Percentiles rank a stretch among this genome's conserved stretches.
These are phyloP conservation scores for Esox niger DNA, from an alignment of 2,113 vertebrate species.

Conservation along the genomic window DNA sequence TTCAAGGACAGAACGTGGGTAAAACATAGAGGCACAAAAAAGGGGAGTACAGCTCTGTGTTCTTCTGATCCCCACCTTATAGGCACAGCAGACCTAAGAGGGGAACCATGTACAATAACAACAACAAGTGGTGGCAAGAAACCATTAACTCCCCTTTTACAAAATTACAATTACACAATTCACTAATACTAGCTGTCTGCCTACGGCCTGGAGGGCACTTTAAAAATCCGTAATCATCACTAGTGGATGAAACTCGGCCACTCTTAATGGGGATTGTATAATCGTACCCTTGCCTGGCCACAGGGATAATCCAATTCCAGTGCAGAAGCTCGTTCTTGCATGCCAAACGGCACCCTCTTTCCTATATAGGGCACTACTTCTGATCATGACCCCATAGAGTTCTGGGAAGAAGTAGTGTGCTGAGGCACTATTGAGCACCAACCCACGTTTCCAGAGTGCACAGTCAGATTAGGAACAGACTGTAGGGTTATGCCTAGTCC, in stretches of 20 bases:
- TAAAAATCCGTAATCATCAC: conserved; percentile 27
- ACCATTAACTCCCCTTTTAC: conserved; percentile 15
- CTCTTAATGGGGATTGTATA: conserved; percentile 21
- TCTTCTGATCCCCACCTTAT: no score
- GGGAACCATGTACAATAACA: neutral
- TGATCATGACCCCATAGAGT: no score
- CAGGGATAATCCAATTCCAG: conserved; percentile 15
- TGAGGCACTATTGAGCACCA: neutral
- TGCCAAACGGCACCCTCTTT: no score
- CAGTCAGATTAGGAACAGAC: neutral
- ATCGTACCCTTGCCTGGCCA: neutral
- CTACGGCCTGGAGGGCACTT: neutral
- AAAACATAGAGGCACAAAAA: no score
- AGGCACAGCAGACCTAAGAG: neutral
- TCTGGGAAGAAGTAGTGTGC: no score
- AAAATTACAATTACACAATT: conserved; percentile 31
- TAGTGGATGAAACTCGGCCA: conserved; percentile 1
- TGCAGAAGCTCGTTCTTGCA: neutral
- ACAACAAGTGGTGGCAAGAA: conserved; percentile 5
- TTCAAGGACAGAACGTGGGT: no score
- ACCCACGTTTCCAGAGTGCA: neutral
- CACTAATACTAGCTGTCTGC: conserved; percentile 8
- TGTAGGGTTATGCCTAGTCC: neutral
- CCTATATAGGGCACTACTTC: no score
- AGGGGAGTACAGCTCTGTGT: no score